Conservation (phyloP, 2,888 invertebrate genomes). For the Conistra vaccinii region DNA sequence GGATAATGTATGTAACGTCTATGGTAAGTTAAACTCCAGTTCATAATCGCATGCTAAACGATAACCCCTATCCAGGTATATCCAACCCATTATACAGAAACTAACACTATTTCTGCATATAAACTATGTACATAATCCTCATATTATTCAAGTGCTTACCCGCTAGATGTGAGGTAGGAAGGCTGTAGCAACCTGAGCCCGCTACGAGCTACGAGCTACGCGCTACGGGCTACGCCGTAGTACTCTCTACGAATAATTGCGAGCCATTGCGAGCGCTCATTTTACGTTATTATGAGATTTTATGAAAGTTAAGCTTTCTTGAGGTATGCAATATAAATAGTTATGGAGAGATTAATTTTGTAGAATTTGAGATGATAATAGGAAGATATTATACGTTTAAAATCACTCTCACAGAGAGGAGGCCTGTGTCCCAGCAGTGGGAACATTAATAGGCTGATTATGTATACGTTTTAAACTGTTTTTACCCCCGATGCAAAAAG, state of each 20-base stretch:
- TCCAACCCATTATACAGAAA: slow-evolving; percentile 27
- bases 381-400: background rate
- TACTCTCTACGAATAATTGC: slow-evolving; percentile 55
- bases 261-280: slow-evolving; percentile 33
- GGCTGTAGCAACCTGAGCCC: slow-evolving; percentile 59
- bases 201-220: slow-evolving; percentile 63
- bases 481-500: too few relatives aligned
- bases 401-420: too few relatives aligned
- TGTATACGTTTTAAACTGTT: too few relatives aligned
- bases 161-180: slow-evolving; percentile 43
- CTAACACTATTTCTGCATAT: slow-evolving; percentile 38
- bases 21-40: background rate
- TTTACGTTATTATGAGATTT: slow-evolving; percentile 38
- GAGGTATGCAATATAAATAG: slow-evolving; percentile 3
- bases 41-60: slow-evolving; percentile 22
- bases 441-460: too few relatives aligned
- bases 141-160: slow-evolving; percentile 47
- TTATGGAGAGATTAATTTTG: slow-evolving; percentile 16
- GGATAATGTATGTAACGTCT: too few relatives aligned
- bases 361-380: background rate
- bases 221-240: slow-evolving; percentile 53
- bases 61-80: slow-evolving; percentile 11
- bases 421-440: too few relatives aligned
- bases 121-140: slow-evolving; percentile 52
- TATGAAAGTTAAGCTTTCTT: slow-evolving; percentile 23